A percentile compares a stretch with the other conserved stretches of the same genome.
Evolutionary conservation across 2,888 invertebrate genomes (phyloP).

Genomic region (Cephus pygmeus): DNA sequence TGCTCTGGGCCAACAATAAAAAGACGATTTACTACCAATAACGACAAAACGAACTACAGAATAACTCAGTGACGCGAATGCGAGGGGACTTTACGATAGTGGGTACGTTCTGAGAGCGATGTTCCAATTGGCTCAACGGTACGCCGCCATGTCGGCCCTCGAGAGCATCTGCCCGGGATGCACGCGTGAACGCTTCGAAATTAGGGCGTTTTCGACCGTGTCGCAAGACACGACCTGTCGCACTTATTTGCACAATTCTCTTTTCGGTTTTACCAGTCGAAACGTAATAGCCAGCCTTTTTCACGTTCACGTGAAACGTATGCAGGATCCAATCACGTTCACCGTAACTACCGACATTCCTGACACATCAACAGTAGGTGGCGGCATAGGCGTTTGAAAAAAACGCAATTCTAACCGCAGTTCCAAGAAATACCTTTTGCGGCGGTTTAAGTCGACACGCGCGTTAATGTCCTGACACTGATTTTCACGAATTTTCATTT

Average conservation of each 20-base stretch:
- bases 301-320: slow-evolving; percentile 29
- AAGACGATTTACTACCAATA: slow-evolving; percentile 60
- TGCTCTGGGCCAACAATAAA: slow-evolving; percentile 63
- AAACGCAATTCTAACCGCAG: slow-evolving; percentile 55
- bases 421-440: slow-evolving; percentile 23
- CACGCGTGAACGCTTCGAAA: not conserved
- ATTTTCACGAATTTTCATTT: not conserved
- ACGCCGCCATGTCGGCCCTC: slow-evolving; percentile 76
- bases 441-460: not conserved
- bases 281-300: slow-evolving; percentile 14
- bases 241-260: not conserved
- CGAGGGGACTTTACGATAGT: slow-evolving; percentile 75
- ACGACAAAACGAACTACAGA: slow-evolving; percentile 73
- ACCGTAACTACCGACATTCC: slow-evolving; percentile 33
- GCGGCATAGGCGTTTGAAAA: slow-evolving; percentile 52
- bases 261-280: not conserved
- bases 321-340: slow-evolving; percentile 39
- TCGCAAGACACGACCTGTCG: not conserved
- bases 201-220: not conserved
- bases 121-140: slow-evolving; percentile 77
- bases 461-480: not conserved
- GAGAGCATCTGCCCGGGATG: slow-evolving; percentile 47
- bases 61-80: slow-evolving; percentile 78
- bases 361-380: slow-evolving; percentile 53
- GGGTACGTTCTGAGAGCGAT: slow-evolving; percentile 71